Conservation (phyloP, 2,888 invertebrate species). For the Altica lythri region DNA sequence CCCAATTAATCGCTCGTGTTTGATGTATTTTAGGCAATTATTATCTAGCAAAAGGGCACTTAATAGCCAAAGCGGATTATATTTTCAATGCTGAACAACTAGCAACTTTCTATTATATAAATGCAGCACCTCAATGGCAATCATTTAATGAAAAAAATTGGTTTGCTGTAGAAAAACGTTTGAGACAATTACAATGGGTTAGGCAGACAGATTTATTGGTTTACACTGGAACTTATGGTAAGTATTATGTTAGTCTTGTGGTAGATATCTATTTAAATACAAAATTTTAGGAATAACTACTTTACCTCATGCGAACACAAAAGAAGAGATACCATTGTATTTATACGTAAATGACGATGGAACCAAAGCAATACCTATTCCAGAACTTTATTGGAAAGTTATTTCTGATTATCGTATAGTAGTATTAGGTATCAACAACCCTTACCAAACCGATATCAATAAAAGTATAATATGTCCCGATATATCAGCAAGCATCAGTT, state of each 20-base stretch:
- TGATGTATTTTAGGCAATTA: conserved; percentile 38
- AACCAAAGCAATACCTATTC: conserved; percentile 59
- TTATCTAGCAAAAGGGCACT: conserved; percentile 64
- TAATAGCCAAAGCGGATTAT: conserved; percentile 66
- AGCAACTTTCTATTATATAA: conserved; percentile 67
- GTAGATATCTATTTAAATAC: not conserved
- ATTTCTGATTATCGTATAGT: conserved; percentile 65
- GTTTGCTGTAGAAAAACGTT: conserved; percentile 58
- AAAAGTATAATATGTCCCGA: conserved; percentile 51
- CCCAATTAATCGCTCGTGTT: too few relatives aligned
- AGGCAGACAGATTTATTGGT: too few relatives aligned
- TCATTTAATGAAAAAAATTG: conserved; percentile 65
- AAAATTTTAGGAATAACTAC: conserved; percentile 57
- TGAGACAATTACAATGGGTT: conserved; percentile 49
- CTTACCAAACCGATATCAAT: conserved; percentile 49
- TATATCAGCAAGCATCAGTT: conserved; percentile 63
- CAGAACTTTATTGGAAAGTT: conserved; percentile 65
- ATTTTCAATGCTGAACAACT: conserved; percentile 64
- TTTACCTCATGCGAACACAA: conserved; percentile 59
- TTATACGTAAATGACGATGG: conserved; percentile 42
- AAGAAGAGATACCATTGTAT: conserved; percentile 43
- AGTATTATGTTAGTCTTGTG: conserved; percentile 1
- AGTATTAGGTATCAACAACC: conserved; percentile 68
- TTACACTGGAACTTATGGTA: conserved; percentile 44
- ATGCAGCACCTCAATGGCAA: conserved; percentile 71